A percentile compares a stretch with the other conserved stretches of the same genome.
Conservation (phyloP, 2,113 vertebrate genomes). For the Brienomyrus brachyistius region DNA sequence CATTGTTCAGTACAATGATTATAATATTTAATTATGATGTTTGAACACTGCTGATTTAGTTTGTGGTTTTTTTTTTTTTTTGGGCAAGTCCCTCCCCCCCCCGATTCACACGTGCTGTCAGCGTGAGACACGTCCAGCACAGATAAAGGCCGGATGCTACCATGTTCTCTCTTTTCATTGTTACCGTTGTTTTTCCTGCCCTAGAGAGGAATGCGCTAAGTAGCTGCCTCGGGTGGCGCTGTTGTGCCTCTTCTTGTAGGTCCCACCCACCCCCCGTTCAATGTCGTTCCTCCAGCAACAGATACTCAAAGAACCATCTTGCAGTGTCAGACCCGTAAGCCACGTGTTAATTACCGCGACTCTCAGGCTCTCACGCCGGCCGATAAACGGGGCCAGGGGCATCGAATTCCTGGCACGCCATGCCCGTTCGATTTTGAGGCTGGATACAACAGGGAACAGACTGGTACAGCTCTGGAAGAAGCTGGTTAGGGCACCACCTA, state of each 20-base stretch:
- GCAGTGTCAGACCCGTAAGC: background rate
- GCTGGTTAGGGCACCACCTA: background rate
- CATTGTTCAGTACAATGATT: constrained; percentile 38
- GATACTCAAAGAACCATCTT: background rate
- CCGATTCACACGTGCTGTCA: background rate
- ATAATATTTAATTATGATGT: constrained; percentile 48
- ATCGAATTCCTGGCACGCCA: background rate
- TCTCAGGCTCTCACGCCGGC: background rate
- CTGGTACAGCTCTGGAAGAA: background rate
- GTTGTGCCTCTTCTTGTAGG: background rate
- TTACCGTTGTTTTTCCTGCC: background rate
- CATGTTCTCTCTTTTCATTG: background rate
- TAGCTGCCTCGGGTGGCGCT: background rate
- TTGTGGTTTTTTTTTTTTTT: constrained; percentile 31
- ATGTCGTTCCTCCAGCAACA: background rate
- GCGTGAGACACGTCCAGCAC: background rate
- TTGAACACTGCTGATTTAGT: constrained; percentile 41
- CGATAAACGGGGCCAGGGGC: background rate
- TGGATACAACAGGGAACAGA: background rate
- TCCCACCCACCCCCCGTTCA: background rate
- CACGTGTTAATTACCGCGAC: background rate
- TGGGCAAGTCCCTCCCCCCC: background rate
- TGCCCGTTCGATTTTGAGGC: background rate
- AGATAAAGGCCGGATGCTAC: too few relatives aligned
- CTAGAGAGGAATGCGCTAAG: background rate